Evolutionary conservation across 2,113 vertebrate species (phyloP), one percentile per base, ranked within the genome.

Genomic region (Labeo rohita): DNA sequence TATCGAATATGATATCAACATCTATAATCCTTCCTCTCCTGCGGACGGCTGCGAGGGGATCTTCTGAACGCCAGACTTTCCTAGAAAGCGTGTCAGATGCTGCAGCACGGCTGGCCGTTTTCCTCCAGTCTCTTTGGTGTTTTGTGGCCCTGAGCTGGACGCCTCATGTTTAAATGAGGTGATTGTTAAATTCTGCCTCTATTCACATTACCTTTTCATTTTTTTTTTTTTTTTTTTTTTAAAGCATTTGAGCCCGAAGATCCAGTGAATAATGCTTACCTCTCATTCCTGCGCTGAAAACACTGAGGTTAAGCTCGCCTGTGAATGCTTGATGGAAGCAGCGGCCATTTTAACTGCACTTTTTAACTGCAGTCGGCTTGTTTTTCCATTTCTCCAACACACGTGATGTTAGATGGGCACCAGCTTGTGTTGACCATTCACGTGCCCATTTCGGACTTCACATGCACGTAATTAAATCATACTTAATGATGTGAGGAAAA

Each of bases 1-100:
- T 93, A 93, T 93, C 92, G 91, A 94, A 94, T 93, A 92, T 93
- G 91, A 94, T 93, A 94, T 94, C 92, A 94, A 90, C 92, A 92
- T 93, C 92, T 89, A 91, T 94, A 93, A 94, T 94, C 91, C 74
- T 90, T 80, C 87, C 88, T 68, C 89, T 89, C 88, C 92, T 81
- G 54, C 91, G 87, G 77, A 80, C 56, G 36, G 18, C 54, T 45
- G 45, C 11, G 45, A 23, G 13, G 73, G 5, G 74, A 61, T 79
- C 56, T 36, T 52, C 34, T 39, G 49, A 77, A 34, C 7, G 10
- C 43, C 11, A 10, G 43, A 23, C 21, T 49, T 49, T 23, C 11
- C 72, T 49, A 21, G 68, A 39, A 52, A 52, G 43, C 21, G 12
- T 8, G 21, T 47, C 21, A 23, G 28, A 28, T 28, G 28, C 28